phyloP scores from a whole-genome alignment of 2,888 invertebrate species.

The Zaprionus obscuricornis region DNA sequence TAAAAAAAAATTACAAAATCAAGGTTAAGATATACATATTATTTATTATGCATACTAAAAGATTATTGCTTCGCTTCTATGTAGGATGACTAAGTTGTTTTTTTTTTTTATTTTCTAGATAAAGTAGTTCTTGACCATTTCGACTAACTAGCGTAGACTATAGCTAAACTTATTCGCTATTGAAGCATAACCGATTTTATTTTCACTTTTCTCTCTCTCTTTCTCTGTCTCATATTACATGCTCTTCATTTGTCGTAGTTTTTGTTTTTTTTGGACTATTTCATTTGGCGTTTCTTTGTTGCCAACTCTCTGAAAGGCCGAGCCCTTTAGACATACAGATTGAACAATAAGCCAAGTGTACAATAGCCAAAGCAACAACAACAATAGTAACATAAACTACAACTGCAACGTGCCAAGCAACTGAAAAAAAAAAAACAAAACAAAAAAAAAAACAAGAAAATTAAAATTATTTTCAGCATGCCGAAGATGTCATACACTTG shows the following conservation, averaged over 20 bases:
- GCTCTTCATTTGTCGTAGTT: slow-evolving; percentile 10
- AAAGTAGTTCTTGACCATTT: slow-evolving; percentile 9
- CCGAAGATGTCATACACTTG: too few relatives aligned
- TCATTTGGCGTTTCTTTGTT: slow-evolving; percentile 28
- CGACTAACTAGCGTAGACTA: slow-evolving; percentile 4
- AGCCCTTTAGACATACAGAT: slow-evolving; percentile 22
- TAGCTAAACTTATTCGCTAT: slow-evolving; percentile 15
- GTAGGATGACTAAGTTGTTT: too few relatives aligned
- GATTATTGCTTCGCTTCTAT: too few relatives aligned
- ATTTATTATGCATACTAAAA: too few relatives aligned
- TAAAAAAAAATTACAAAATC: too few relatives aligned
- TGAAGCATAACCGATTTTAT: slow-evolving; percentile 28
- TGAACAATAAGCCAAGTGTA: slow-evolving; percentile 39
- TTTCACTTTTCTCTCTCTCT: slow-evolving; percentile 51
- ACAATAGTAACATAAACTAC: slow-evolving; percentile 13
- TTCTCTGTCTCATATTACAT: slow-evolving; percentile 12
- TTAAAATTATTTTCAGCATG: too few relatives aligned
- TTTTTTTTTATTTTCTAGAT: too few relatives aligned
- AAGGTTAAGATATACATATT: too few relatives aligned
- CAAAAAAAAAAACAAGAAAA: slow-evolving; percentile 1
- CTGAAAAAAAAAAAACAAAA: not conserved
- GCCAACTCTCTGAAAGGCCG: slow-evolving; percentile 14
- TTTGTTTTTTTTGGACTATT: slow-evolving; percentile 5
- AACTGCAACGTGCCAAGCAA: slow-evolving; percentile 38
- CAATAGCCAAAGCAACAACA: slow-evolving; percentile 24